These are phyloP conservation scores for Sebastes hubbsi DNA, from an alignment of 2,797 vertebrate species.

Conservation along the genomic window DNA sequence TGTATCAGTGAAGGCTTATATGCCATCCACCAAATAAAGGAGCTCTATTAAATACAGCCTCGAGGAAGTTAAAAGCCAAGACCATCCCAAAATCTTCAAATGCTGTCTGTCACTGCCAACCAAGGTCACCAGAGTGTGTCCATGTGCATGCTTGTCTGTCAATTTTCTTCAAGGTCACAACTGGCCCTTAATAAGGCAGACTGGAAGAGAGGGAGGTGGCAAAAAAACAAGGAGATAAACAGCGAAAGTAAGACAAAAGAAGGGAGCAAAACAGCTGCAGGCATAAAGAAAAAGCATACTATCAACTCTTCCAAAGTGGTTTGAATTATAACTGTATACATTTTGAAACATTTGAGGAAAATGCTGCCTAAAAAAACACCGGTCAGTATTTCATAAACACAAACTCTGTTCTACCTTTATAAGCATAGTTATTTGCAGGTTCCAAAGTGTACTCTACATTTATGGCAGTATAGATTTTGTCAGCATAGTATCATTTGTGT, in stretches of 20 bases:
- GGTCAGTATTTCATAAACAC: too few species aligned
- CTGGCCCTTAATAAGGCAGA: neutral
- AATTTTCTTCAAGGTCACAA: slow-evolving; percentile 29
- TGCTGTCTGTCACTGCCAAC: slow-evolving; percentile 33
- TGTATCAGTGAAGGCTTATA: slow-evolving; percentile 37
- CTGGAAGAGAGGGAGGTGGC: neutral
- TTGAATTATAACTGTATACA: neutral
- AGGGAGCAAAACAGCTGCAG: neutral
- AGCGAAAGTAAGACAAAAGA: neutral
- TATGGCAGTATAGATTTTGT: neutral
- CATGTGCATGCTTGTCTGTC: neutral
- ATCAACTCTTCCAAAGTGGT: neutral
- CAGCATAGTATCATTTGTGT: neutral
- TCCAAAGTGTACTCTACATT: neutral
- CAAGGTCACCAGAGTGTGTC: slow-evolving; percentile 58
- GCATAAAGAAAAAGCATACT: neutral
- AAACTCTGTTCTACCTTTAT: neutral
- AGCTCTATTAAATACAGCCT: slow-evolving; percentile 60
- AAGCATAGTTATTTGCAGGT: neutral
- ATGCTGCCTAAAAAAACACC: too few species aligned
- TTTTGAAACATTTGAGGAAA: neutral
- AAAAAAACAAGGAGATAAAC: neutral
- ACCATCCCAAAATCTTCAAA: slow-evolving; percentile 69
- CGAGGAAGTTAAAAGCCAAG: slow-evolving; percentile 35
- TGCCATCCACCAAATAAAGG: slow-evolving; percentile 61